A percentile compares a stretch with the other conserved stretches of the same genome.
phyloP scores from a whole-genome alignment of 2,888 invertebrate genomes.

The Muschampia plurimacula region DNA sequence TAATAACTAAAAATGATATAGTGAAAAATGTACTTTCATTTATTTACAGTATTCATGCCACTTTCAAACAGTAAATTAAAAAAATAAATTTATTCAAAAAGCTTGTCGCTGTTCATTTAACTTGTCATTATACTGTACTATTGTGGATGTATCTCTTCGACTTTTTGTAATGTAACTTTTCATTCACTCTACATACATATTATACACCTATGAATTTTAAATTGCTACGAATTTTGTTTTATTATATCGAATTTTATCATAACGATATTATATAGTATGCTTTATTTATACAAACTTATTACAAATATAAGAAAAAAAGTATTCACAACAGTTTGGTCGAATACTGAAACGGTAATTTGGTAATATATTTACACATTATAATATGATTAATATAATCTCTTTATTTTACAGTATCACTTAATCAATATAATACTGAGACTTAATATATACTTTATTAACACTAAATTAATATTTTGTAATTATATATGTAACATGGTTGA shows the following conservation, averaged over 20 bases:
- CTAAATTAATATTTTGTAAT: neutral
- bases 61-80: too few relatives aligned
- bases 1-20: too few relatives aligned
- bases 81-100: too few relatives aligned
- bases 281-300: conserved; percentile 30
- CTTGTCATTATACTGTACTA: too few relatives aligned
- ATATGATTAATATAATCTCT: conserved; percentile 13
- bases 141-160: too few relatives aligned
- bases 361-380: conserved; percentile 31
- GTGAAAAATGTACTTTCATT: too few relatives aligned
- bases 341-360: conserved; percentile 66
- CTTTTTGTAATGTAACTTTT: too few relatives aligned
- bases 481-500: neutral
- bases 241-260: neutral
- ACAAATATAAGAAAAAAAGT: conserved; percentile 35
- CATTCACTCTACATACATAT: neutral
- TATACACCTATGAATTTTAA: neutral
- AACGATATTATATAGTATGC: neutral
- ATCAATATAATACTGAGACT: neutral
- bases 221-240: neutral
- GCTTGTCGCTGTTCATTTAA: too few relatives aligned
- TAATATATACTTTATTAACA: neutral
- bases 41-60: too few relatives aligned
- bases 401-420: conserved; percentile 19
- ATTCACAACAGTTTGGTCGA: conserved; percentile 70